Conservation (phyloP, 2,888 invertebrate species). For the Acheta domesticus region DNA sequence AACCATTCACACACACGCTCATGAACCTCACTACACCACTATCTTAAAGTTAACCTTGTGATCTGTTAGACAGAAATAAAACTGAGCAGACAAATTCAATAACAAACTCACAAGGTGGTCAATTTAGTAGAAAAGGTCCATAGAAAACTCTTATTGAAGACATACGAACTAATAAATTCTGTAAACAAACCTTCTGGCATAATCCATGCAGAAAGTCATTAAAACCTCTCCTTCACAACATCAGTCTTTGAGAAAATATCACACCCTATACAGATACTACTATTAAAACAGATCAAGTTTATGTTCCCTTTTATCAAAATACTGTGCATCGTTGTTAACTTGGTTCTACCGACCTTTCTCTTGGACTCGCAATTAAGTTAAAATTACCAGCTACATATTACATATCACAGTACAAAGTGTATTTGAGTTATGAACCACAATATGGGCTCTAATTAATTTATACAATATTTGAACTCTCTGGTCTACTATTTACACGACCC, state of each 20-base stretch:
- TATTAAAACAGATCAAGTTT: slow-evolving; percentile 35
- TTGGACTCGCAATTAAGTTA: slow-evolving; percentile 38
- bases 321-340: slow-evolving; percentile 37
- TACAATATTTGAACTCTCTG: slow-evolving; percentile 39
- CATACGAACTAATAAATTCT: slow-evolving; percentile 38
- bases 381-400: slow-evolving; percentile 46
- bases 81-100: slow-evolving; percentile 28
- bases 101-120: slow-evolving; percentile 33
- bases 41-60: slow-evolving; percentile 27
- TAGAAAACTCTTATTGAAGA: slow-evolving; percentile 35
- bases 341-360: slow-evolving; percentile 39
- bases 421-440: slow-evolving; percentile 34
- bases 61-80: slow-evolving; percentile 32
- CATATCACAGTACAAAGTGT: slow-evolving; percentile 50
- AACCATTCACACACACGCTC: slow-evolving; percentile 38
- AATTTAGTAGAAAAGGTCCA: slow-evolving; percentile 35
- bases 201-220: slow-evolving; percentile 34
- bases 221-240: slow-evolving; percentile 41
- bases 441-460: slow-evolving; percentile 36
- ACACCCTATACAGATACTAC: slow-evolving; percentile 43
- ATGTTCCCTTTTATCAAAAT: slow-evolving; percentile 37
- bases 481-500: slow-evolving; percentile 41
- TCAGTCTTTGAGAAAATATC: slow-evolving; percentile 56
- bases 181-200: slow-evolving; percentile 44
- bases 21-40: slow-evolving; percentile 31